Conservation (phyloP, 2,888 invertebrate genomes). For the Tolmerus cingulatus region DNA sequence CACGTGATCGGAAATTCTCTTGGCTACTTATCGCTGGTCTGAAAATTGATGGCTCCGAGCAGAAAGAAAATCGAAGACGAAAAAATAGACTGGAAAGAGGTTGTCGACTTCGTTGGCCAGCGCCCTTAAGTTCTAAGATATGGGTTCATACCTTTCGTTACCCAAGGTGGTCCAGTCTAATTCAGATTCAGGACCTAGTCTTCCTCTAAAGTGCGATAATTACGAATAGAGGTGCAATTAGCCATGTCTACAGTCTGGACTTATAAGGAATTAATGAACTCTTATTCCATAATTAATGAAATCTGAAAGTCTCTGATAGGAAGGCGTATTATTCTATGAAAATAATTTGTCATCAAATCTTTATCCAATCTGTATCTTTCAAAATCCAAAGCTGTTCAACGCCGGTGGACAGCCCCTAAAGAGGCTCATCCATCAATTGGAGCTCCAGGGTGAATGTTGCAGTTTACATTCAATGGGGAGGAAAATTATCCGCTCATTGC, state of each 20-base stretch:
- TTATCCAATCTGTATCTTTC: background rate
- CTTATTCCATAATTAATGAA: background rate
- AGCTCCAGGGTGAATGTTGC: background rate
- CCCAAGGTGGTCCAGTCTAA: background rate
- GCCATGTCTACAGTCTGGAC: background rate
- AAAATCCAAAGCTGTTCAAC: background rate
- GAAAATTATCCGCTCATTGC: background rate
- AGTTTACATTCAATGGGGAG: background rate
- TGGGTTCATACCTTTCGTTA: background rate
- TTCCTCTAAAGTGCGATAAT: background rate
- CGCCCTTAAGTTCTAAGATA: background rate
- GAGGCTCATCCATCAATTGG: background rate
- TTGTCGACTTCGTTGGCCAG: background rate
- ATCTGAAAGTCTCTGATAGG: background rate
- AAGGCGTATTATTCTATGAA: background rate
- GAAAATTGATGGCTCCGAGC: background rate
- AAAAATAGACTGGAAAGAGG: background rate
- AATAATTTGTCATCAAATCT: background rate
- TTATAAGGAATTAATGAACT: background rate
- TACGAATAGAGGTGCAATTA: background rate
- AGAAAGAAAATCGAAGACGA: background rate
- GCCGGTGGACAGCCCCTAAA: background rate
- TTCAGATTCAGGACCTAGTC: background rate
- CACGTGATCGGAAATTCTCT: conserved; percentile 19
- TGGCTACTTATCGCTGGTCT: conserved; percentile 12